A percentile compares a stretch with the other conserved stretches of the same genome.
These are phyloP conservation scores for Synanthedon formicaeformis DNA, from an alignment of 2,888 invertebrate species.

Conservation along the genomic window DNA sequence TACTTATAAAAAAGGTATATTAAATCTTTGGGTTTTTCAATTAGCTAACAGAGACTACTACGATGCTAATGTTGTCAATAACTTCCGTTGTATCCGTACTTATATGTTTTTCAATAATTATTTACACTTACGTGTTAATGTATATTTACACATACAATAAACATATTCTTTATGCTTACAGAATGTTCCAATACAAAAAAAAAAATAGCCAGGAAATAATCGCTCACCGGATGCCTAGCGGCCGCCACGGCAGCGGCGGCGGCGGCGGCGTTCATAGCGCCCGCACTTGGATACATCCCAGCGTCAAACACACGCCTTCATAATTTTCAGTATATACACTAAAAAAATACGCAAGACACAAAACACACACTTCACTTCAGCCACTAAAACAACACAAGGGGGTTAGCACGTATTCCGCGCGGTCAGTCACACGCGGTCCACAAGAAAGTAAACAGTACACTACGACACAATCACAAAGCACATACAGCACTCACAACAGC, in stretches of 20 bases:
- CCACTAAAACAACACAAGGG: constrained; percentile 43
- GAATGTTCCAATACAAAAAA: background rate
- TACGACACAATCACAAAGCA: constrained; percentile 18
- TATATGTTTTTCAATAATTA: too few species aligned
- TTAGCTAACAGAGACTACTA: too few species aligned
- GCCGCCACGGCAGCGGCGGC: constrained; percentile 87
- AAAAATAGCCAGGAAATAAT: background rate
- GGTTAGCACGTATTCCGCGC: constrained; percentile 34
- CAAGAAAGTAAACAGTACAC: constrained; percentile 13
- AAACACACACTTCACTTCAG: constrained; percentile 53
- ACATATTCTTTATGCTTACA: background rate
- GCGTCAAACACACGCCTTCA: constrained; percentile 65
- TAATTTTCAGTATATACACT: constrained; percentile 39
- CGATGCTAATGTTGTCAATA: too few species aligned
- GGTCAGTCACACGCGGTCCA: constrained; percentile 51
- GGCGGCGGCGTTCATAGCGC: constrained; percentile 86
- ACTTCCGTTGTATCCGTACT: too few species aligned
- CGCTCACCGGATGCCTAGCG: constrained; percentile 87
- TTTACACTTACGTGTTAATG: too few species aligned
- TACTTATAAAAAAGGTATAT: too few species aligned
- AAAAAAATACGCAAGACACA: constrained; percentile 36
- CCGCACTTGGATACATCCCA: constrained; percentile 87
- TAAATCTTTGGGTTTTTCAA: too few species aligned
- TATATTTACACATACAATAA: constrained; percentile 7
- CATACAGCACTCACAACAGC: constrained; percentile 30